A percentile compares a stretch with the other conserved stretches of the same genome.
Conservation (phyloP, 2,797 vertebrate species). For the Caiman crocodilus region DNA sequence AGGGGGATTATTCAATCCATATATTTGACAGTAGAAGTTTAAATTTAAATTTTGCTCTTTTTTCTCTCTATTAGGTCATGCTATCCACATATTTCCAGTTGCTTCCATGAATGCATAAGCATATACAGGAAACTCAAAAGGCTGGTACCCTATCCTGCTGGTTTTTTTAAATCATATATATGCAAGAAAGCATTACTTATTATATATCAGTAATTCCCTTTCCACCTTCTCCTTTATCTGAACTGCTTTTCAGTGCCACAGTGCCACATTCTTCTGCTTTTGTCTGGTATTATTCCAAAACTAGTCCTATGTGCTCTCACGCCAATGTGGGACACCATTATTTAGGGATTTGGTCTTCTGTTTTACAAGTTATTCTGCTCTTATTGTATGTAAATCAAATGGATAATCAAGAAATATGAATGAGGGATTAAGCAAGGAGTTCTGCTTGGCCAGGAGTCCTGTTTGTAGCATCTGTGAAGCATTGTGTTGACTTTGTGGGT, state of each 20-base stretch:
- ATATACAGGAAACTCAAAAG: rapidly evolving
- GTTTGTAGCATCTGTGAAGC: neutral
- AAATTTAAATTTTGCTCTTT: neutral
- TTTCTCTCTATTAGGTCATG: rapidly evolving
- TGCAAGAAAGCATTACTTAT: neutral
- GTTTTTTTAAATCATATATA: neutral
- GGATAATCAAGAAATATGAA: too few species aligned
- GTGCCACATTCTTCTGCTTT: neutral
- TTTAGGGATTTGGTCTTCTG: too few species aligned
- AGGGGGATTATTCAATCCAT: neutral
- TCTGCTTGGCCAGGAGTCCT: too few species aligned
- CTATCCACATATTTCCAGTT: rapidly evolving
- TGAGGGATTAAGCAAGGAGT: too few species aligned
- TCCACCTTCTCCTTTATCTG: neutral
- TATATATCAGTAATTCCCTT: neutral
- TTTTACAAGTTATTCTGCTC: too few species aligned
- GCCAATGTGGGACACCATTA: rapidly evolving
- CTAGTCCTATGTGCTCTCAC: rapidly evolving
- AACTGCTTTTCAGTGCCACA: rapidly evolving
- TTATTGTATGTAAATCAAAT: too few species aligned
- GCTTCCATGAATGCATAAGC: rapidly evolving
- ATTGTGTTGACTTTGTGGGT: neutral
- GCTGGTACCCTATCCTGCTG: neutral
- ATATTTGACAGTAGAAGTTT: neutral
- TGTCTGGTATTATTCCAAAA: neutral